phyloP scores from a whole-genome alignment of 1,140 invertebrate species.

The Drosophila virilis region DNA sequence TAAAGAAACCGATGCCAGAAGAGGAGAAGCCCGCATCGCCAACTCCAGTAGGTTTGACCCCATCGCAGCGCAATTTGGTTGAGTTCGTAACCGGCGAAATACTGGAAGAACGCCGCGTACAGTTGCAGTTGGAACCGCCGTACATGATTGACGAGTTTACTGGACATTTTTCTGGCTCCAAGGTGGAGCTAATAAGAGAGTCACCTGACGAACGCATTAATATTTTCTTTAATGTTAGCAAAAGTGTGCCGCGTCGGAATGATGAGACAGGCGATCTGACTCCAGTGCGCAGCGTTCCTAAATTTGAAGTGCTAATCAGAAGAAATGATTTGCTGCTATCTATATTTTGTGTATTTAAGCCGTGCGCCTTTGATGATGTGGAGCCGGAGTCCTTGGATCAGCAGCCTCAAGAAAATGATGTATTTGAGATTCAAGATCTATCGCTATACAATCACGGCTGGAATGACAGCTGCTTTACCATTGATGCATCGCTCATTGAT shows the following conservation, averaged over 20 bases:
- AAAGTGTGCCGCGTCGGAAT: constrained; percentile 25
- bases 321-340: constrained; percentile 30
- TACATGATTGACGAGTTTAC: constrained; percentile 35
- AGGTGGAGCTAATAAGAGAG: constrained; percentile 30
- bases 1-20: not conserved
- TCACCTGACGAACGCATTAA: constrained; percentile 20
- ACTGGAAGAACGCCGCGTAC: constrained; percentile 32
- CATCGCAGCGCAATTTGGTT: constrained; percentile 33
- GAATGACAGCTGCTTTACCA: constrained; percentile 33
- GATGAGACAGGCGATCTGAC: constrained; percentile 7
- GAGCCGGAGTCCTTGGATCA: constrained; percentile 11
- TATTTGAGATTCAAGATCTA: constrained; percentile 38
- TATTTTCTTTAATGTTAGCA: constrained; percentile 42
- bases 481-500: constrained; percentile 32
- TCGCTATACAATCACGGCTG: constrained; percentile 22
- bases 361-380: constrained; percentile 20
- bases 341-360: constrained; percentile 35
- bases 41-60: not conserved
- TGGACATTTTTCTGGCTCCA: constrained; percentile 5
- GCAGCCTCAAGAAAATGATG: not conserved
- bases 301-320: constrained; percentile 47
- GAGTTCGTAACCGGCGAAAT: constrained; percentile 38
- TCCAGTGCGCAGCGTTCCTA: constrained; percentile 31
- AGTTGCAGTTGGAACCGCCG: constrained; percentile 30
- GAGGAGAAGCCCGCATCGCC: not conserved